Percentiles rank a stretch among this genome's conserved stretches.
Conservation (phyloP, 92 coral and sea anemone genomes). For the Siderastrea siderea region DNA sequence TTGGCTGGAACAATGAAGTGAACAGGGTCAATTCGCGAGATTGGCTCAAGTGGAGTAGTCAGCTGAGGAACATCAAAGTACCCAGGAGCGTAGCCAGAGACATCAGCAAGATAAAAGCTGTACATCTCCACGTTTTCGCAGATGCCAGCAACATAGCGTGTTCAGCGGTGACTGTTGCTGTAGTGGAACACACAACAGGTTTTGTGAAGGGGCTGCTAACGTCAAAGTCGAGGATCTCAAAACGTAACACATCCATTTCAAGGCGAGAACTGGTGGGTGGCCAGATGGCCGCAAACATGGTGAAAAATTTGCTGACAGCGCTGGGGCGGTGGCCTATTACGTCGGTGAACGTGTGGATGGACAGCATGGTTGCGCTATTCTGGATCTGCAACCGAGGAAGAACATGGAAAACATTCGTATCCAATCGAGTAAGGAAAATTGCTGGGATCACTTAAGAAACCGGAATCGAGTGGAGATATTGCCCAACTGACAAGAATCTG, state of each 20-base stretch:
- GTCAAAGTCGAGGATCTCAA: slow-evolving; percentile 62
- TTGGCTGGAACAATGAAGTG: slow-evolving; percentile 55
- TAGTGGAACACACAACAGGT: slow-evolving; percentile 54
- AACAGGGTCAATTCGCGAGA: slow-evolving; percentile 1
- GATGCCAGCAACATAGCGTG: slow-evolving; percentile 76
- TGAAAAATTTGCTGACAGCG: slow-evolving; percentile 45
- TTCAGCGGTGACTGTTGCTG: slow-evolving; percentile 59
- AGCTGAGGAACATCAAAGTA: slow-evolving; percentile 55
- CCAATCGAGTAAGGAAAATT: too few relatives aligned
- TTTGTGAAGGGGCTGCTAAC: slow-evolving; percentile 34
- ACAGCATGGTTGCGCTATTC: too few relatives aligned
- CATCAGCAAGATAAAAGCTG: slow-evolving; percentile 28
- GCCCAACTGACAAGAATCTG: too few relatives aligned
- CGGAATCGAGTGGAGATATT: too few relatives aligned
- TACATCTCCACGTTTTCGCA: slow-evolving; percentile 72
- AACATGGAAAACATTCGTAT: too few relatives aligned
- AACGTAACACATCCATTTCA: slow-evolving; percentile 61
- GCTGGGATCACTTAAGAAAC: too few relatives aligned
- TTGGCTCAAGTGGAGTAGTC: slow-evolving; percentile 59
- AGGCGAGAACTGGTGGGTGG: slow-evolving; percentile 58
- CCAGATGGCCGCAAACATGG: slow-evolving; percentile 72
- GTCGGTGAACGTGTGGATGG: too few relatives aligned
- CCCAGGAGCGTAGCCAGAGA: slow-evolving; percentile 57
- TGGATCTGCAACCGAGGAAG: too few relatives aligned
- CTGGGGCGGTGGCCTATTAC: slow-evolving; percentile 31